Percentiles rank a stretch among this genome's conserved stretches.
These are phyloP conservation scores for Euura lappo DNA, from an alignment of 1,140 invertebrate genomes.

Conservation along the genomic window DNA sequence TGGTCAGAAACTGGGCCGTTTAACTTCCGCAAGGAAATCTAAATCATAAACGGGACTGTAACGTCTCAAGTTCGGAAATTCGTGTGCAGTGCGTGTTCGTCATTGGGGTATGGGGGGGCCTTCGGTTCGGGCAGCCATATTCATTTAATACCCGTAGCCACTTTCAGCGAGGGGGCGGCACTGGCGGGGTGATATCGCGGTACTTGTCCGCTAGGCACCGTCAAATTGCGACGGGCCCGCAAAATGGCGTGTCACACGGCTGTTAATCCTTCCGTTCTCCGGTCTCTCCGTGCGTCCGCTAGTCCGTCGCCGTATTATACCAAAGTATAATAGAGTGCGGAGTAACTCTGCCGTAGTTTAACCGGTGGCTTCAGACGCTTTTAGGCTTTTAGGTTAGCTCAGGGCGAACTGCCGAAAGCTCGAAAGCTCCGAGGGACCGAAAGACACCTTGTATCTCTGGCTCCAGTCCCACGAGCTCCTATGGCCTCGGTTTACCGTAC, in stretches of 20 bases:
- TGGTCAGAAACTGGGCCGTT: too few species aligned
- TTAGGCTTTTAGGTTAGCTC: too few species aligned
- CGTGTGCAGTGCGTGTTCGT: not conserved
- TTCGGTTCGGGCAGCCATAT: not conserved
- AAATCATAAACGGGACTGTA: too few species aligned
- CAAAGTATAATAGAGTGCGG: too few species aligned
- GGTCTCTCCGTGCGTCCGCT: too few species aligned
- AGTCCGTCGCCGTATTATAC: too few species aligned
- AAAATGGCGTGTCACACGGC: conserved; percentile 39
- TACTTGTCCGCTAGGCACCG: not conserved
- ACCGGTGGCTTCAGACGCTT: too few species aligned
- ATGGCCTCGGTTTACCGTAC: not conserved
- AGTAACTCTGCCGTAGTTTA: too few species aligned
- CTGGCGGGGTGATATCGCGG: conserved; percentile 5
- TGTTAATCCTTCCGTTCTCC: conserved; percentile 32
- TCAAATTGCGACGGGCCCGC: conserved; percentile 24
- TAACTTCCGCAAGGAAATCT: too few species aligned
- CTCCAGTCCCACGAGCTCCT: not conserved
- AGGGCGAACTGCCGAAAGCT: not conserved
- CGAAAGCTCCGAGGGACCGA: not conserved
- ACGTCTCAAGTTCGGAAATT: too few species aligned
- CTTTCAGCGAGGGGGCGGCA: conserved; percentile 9
- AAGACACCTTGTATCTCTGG: not conserved
- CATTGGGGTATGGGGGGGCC: not conserved
- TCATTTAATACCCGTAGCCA: not conserved